phyloP scores from a whole-genome alignment of 2,797 vertebrate genomes.

The Cichlasoma orientale region DNA sequence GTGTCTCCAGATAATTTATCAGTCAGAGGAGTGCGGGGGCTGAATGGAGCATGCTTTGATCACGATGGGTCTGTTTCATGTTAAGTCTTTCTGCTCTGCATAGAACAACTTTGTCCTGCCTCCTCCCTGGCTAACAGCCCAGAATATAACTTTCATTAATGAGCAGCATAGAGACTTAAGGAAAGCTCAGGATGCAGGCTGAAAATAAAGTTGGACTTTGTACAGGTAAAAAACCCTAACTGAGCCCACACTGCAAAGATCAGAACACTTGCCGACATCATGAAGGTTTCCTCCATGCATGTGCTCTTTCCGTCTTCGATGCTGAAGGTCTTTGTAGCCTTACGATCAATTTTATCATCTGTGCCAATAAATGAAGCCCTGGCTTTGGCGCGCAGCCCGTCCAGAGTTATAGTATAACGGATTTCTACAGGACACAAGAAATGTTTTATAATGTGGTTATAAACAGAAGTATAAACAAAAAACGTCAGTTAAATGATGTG shows the following conservation, averaged over 20 bases:
- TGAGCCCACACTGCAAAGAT: constrained; percentile 48
- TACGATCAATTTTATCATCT: constrained; percentile 80
- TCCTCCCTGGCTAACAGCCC: constrained; percentile 25
- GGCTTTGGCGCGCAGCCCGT: constrained; percentile 86
- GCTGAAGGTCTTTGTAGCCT: constrained; percentile 75
- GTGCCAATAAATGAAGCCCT: constrained; percentile 84
- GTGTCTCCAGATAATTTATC: constrained; percentile 52
- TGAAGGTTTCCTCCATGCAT: constrained; percentile 85
- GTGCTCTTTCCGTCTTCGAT: constrained; percentile 62
- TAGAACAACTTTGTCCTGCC: constrained; percentile 23
- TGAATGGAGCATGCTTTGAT: constrained; percentile 65
- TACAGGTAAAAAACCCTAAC: background rate
- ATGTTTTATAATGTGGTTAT: background rate
- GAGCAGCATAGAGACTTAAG: background rate
- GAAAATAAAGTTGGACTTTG: background rate
- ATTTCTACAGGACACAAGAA: constrained; percentile 52
- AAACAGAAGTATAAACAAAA: background rate
- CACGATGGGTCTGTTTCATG: constrained; percentile 66
- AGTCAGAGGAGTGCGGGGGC: constrained; percentile 9
- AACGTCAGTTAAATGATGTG: background rate
- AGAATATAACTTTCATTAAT: constrained; percentile 9
- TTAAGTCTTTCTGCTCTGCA: constrained; percentile 52
- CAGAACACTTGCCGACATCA: constrained; percentile 96
- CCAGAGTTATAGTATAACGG: constrained; percentile 86
- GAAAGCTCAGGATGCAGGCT: background rate